Base-by-base conservation (phyloP, 1,140 invertebrate genomes). In the Halesus radiatus region DNA sequence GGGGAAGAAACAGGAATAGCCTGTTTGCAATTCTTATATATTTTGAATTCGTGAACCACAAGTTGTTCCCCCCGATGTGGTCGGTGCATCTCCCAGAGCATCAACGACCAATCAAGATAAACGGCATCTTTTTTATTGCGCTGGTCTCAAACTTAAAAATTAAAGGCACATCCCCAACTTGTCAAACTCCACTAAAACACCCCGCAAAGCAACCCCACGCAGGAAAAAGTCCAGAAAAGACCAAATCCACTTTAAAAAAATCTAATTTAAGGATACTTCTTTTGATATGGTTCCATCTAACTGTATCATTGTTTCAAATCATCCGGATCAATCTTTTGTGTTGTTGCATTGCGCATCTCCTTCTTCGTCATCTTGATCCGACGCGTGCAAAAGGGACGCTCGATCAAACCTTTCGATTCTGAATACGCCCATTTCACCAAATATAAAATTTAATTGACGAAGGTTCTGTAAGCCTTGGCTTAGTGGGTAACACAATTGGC, bases 51-150 rank as follows among this genome's bases (percentile, higher is more conserved):
- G 66, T 18, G 37, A n/a, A 70, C 66, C 66, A 70, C 22, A n/a
- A 45, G 66, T 70, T 70, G 29, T 50, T 70, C 66, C 18, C 18
- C 66, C 22, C 22, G 15, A 13, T 22, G 20, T 70, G 37, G 22
- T 32, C 26, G 22, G 20, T 50, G 32, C 66, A 70, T 70, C 37
- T 70, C 32, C 66, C 29, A 22, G 22, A 66, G 62, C 22, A 66
- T 70, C 66, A 45, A 45, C 66, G 66, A 50, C 3, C 66, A 70
- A 70, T 70, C 66, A 70, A 70, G 66, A 70, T 70, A 70, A 70
- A 70, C 66, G 66, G 66, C 66, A 70, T 70, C n/a, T 70, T 52
- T 68, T 70, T 70, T 70, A 52, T 70, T 70, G 37, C 66, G 18
- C 66, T 70, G 66, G 66, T 45, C 66, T 37, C 37, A 50, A 70